Base-by-base conservation (phyloP, 2,113 vertebrate species). In the Protobothrops mucrosquamatus region DNA sequence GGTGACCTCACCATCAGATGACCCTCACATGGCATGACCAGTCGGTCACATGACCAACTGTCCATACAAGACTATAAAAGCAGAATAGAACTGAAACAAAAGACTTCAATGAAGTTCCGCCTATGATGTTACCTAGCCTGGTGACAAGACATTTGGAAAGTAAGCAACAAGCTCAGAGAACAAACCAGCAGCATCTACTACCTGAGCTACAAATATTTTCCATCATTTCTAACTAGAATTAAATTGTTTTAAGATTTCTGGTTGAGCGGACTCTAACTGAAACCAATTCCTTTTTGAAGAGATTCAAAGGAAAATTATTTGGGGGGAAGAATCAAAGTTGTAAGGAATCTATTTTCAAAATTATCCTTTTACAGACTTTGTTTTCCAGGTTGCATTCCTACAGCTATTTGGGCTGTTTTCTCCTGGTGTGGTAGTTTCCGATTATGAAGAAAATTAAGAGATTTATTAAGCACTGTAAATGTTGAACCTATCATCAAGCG, bases 361-460 rank as follows among this genome's bases (percentile, higher is more conserved):
- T 52, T 3, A 8, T 1, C 74, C 0, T 74, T 91, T 23, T 89
- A 88, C 7, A 39, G 11, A 23, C 10, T 56, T 56, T 18, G 1
- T 90, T 89, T 94, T 43, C 29, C 90, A 29, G 92, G 94, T 85
- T 89, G 91, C 20, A 23, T 92, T 95, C 56, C 54, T 93, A 61
- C 69, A 85, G 51, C n/a, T 91, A 85, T 52, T 26, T 85, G 34
- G 51, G 22, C 23, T 57, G 34, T 2, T 85, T 54, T 56, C 52
- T 43, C 8, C 24, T 46, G 52, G 6, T 57, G 15, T 15, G 43
- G 39, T 20, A 85, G 23, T 46, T 91, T 29, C 74, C 12, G 11
- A 54, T 85, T 14, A 22, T 43, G 34, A 46, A 85, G 26, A 91
- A 52, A 23, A 54, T 87, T 48, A 87, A 87, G 51, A 52, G 24